phyloP scores from a whole-genome alignment of 2,797 vertebrate species.

The Alcedo quadribrachys region DNA sequence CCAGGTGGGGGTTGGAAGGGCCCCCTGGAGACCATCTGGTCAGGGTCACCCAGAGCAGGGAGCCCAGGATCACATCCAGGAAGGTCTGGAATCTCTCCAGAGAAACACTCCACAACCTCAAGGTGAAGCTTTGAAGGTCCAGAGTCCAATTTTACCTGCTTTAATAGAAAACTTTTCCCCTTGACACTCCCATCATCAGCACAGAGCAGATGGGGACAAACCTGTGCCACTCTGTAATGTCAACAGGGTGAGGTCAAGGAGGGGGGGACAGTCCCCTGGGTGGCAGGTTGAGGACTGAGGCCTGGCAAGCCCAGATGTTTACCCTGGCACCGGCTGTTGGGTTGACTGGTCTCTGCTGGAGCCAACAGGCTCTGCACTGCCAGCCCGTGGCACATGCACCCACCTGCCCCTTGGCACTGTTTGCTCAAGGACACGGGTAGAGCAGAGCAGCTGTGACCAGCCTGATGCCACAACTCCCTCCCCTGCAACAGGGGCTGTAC shows the following conservation, averaged over 20 bases:
- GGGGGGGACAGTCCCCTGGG: not conserved
- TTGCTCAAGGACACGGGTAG: not conserved
- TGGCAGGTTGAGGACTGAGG: fast-evolving
- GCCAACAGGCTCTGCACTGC: fast-evolving
- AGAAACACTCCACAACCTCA: not conserved
- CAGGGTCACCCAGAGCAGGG: not conserved
- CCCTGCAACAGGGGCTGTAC: not conserved
- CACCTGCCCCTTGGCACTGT: too few relatives aligned
- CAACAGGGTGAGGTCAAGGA: not conserved
- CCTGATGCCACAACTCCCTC: not conserved
- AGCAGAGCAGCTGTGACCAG: fast-evolving
- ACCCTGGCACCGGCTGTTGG: not conserved
- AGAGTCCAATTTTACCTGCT: not conserved
- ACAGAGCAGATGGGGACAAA: not conserved
- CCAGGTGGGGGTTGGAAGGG: not conserved
- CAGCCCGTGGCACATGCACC: fast-evolving
- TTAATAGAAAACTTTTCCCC: not conserved
- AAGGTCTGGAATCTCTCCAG: not conserved
- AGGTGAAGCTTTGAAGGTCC: not conserved
- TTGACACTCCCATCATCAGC: not conserved
- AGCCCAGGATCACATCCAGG: not conserved
- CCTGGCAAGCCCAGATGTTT: not conserved
- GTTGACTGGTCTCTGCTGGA: fast-evolving
- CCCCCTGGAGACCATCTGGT: not conserved
- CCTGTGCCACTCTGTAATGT: not conserved